Percentiles rank a stretch among this genome's conserved stretches.
Evolutionary conservation across 2,888 invertebrate species (phyloP).

Genomic region (Rhabditoides inermis): DNA sequence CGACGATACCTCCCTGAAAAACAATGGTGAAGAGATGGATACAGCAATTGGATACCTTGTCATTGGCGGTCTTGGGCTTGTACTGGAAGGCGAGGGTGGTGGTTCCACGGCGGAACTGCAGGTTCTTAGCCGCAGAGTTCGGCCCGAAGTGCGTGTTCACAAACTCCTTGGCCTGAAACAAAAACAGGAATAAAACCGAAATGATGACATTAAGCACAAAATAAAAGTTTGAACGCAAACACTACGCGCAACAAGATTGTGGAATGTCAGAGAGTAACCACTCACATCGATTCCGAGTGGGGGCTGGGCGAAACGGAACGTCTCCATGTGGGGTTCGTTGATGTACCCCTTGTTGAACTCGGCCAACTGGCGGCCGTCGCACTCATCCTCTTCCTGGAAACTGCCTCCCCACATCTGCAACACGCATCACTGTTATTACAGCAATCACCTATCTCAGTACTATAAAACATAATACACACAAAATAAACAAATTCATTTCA

Average conservation of each 20-base stretch:
- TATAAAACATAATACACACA: too few relatives aligned
- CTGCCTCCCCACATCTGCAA: slow-evolving; percentile 27
- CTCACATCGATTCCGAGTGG: slow-evolving; percentile 43
- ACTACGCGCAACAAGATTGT: too few relatives aligned
- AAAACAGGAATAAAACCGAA: background rate
- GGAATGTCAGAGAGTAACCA: too few relatives aligned
- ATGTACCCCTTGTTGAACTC: slow-evolving; percentile 27
- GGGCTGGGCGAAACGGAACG: slow-evolving; percentile 31
- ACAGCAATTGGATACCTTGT: too few relatives aligned
- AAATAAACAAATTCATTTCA: too few relatives aligned
- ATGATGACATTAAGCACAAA: background rate
- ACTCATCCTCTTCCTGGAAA: slow-evolving; percentile 24
- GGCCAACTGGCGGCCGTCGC: slow-evolving; percentile 20
- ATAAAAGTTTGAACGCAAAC: background rate
- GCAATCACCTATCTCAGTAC: too few relatives aligned
- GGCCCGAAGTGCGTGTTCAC: slow-evolving; percentile 44
- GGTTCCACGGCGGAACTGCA: slow-evolving; percentile 64
- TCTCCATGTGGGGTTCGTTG: slow-evolving; percentile 22
- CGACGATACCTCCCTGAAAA: slow-evolving; percentile 83
- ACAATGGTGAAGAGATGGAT: too few relatives aligned
- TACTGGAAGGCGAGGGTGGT: slow-evolving; percentile 95
- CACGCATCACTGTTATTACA: too few relatives aligned
- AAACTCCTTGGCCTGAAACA: slow-evolving; percentile 45
- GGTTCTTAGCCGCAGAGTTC: slow-evolving; percentile 28
- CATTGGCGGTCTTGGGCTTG: slow-evolving; percentile 56